phyloP scores from a whole-genome alignment of 2,797 vertebrate species.

The Cyprinodon diabolis region DNA sequence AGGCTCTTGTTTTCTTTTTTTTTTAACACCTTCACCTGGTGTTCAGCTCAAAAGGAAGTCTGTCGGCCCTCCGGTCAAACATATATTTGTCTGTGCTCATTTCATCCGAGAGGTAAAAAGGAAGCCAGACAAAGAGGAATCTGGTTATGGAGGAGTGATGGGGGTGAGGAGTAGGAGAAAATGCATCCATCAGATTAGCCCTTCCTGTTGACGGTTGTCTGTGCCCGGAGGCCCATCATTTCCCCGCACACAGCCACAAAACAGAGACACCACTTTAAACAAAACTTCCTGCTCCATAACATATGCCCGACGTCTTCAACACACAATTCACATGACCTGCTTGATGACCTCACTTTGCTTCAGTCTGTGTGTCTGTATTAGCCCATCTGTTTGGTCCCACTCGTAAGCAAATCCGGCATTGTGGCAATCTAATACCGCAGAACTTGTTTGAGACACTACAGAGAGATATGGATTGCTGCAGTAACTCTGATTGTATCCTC shows the following conservation, averaged over 20 bases:
- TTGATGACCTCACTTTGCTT: slow-evolving; percentile 73
- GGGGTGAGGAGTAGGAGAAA: slow-evolving; percentile 17
- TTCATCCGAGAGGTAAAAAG: slow-evolving; percentile 60
- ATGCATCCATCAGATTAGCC: slow-evolving; percentile 67
- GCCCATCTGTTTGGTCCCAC: slow-evolving; percentile 66
- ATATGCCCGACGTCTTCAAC: slow-evolving; percentile 19
- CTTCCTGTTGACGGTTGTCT: slow-evolving; percentile 64
- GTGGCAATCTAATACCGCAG: slow-evolving; percentile 49
- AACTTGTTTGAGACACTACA: slow-evolving; percentile 46
- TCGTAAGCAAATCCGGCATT: slow-evolving; percentile 43
- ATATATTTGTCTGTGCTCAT: slow-evolving; percentile 40
- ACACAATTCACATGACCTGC: slow-evolving; percentile 59
- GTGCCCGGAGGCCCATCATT: slow-evolving; percentile 57
- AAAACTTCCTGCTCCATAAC: slow-evolving; percentile 37
- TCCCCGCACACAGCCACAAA: slow-evolving; percentile 44
- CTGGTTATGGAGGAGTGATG: slow-evolving; percentile 39
- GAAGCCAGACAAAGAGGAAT: slow-evolving; percentile 57
- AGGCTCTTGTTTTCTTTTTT: neutral
- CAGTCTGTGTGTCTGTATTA: slow-evolving; percentile 66
- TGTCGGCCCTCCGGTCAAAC: slow-evolving; percentile 30
- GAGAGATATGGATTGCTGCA: slow-evolving; percentile 49
- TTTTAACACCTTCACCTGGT: slow-evolving; percentile 30
- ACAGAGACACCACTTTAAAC: slow-evolving; percentile 61
- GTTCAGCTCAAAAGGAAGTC: slow-evolving; percentile 29
- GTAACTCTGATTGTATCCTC: slow-evolving; percentile 53